Conservation (phyloP, 2,888 invertebrate species). For the Sarcophaga rosellei region DNA sequence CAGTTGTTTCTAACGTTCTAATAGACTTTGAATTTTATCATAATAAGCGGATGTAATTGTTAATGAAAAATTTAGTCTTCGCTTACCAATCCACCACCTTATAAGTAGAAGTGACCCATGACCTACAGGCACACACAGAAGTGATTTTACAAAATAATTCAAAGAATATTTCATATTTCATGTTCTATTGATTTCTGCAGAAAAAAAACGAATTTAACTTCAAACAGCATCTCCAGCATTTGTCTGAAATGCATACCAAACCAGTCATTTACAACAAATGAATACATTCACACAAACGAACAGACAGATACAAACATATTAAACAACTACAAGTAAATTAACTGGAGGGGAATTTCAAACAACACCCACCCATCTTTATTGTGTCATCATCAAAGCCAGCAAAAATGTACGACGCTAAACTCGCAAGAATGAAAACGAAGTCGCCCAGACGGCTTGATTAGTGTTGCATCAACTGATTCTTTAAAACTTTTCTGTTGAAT, state of each 20-base stretch:
- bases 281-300: neutral
- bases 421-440: conserved; percentile 11
- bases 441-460: conserved; percentile 27
- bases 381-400: conserved; percentile 30
- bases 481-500: neutral
- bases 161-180: neutral
- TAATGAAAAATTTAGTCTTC: too few species aligned
- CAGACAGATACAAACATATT: neutral
- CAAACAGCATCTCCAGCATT: neutral
- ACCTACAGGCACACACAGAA: neutral
- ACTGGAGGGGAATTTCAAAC: conserved; percentile 35
- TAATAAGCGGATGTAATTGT: too few species aligned
- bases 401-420: conserved; percentile 12
- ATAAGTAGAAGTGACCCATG: neutral
- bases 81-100: too few species aligned
- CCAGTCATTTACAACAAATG: neutral
- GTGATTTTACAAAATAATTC: neutral
- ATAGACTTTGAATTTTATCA: too few species aligned
- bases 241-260: neutral
- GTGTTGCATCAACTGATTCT: conserved; percentile 50
- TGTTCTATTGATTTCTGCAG: neutral
- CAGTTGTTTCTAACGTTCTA: too few species aligned
- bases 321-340: conserved; percentile 2
- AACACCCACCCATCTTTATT: conserved; percentile 55
- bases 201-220: neutral